Evolutionary conservation across 2,888 invertebrate species (phyloP), one percentile per base, ranked within the genome.

Genomic region (Acutogordius australiensis): DNA sequence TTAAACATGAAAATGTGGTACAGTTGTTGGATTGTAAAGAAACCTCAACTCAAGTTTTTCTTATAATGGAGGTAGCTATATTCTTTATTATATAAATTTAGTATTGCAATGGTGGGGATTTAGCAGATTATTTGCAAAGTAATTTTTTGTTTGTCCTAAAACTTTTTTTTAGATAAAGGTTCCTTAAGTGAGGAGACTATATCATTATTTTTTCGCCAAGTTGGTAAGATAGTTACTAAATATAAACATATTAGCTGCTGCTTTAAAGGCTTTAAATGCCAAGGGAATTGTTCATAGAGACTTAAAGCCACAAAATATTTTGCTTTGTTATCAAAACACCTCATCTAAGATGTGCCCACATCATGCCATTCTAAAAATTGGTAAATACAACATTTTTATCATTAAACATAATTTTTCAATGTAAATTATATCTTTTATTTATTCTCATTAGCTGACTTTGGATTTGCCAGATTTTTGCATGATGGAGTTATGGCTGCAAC

Each of bases 401-500:
- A 37, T 28, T 59, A 62, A 57, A 29, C 2, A 26, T 45, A 26
- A 8, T 21, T n/a, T n/a, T n/a, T n/a, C n/a, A n/a, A n/a, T n/a
- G n/a, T n/a, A n/a, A n/a, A n/a, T n/a, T n/a, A n/a, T n/a, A n/a
- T n/a, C n/a, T n/a, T n/a, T n/a, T n/a, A n/a, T n/a, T n/a, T n/a
- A n/a, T n/a, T 60, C 60, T 68, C 71, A 75, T 61, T 72, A 83
- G 91, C 91, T 69, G 97, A 97, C 76, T 97, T 99, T 76, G 97
- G 97, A 60, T 97, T 97, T 75, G 97, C 97, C 60, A 78, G 97
- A 70, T 94, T 97, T 73, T 77, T 99, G 57, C 84, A 86, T 73
- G 94, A 94, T 70, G 97, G 97, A 63, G 90, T 88, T 61, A 99
- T 97, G 97, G 97, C 97, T 61, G 94, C 90, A 63, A 97, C 97